phyloP scores from a whole-genome alignment of 2,113 vertebrate genomes.

The Pelecanus crispus region DNA sequence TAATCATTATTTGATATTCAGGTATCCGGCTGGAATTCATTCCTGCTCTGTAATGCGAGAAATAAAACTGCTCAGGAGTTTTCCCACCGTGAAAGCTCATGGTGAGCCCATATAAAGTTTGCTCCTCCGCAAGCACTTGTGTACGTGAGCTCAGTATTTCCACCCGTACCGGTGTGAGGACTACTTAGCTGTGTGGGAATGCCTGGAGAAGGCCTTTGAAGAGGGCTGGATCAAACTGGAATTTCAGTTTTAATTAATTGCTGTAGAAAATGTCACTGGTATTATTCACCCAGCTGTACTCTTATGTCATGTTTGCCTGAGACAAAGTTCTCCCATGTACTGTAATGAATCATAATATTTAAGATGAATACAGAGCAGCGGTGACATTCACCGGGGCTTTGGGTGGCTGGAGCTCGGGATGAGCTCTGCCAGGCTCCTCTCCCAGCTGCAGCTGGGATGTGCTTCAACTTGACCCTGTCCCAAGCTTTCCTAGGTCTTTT shows the following conservation, averaged over 20 bases:
- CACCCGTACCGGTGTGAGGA: not conserved
- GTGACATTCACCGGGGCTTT: constrained; percentile 19
- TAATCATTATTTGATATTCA: not conserved
- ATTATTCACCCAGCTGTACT: constrained; percentile 50
- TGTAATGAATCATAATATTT: constrained; percentile 46
- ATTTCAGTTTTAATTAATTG: constrained; percentile 60
- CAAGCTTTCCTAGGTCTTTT: not conserved
- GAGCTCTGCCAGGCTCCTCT: not conserved
- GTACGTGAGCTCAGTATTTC: constrained; percentile 43
- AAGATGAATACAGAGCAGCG: not conserved
- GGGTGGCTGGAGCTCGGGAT: not conserved
- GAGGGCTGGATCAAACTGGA: constrained; percentile 35
- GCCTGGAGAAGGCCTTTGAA: constrained; percentile 61
- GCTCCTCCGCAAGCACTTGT: not conserved
- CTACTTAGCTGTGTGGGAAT: constrained; percentile 31
- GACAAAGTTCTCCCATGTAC: constrained; percentile 47
- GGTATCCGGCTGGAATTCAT: not conserved
- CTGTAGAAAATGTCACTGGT: constrained; percentile 41
- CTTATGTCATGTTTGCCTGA: constrained; percentile 55
- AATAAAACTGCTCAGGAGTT: not conserved
- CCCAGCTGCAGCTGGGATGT: not conserved
- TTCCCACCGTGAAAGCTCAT: not conserved
- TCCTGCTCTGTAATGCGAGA: not conserved
- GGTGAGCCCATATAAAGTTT: not conserved
- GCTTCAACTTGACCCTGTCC: not conserved